Evolutionary conservation across 2,113 vertebrate genomes (phyloP).

Genomic region (Dipodomys stephensi): DNA sequence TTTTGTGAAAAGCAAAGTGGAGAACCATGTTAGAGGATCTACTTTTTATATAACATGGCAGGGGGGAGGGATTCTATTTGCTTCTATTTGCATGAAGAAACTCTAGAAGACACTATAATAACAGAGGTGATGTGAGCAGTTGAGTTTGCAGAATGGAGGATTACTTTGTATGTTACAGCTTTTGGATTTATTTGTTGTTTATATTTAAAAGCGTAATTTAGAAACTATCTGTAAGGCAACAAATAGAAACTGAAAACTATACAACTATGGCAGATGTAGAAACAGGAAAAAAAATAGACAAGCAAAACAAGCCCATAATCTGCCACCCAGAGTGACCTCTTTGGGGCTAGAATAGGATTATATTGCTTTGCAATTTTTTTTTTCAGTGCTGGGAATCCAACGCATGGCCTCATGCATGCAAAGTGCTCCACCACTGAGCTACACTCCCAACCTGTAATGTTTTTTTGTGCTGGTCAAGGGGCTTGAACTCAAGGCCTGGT

Average conservation of each 20-base stretch:
- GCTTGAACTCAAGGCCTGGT: no score
- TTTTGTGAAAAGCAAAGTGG: background rate
- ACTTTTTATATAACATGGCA: background rate
- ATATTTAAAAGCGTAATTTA: slow-evolving; percentile 6
- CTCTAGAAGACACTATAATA: background rate
- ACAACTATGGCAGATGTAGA: background rate
- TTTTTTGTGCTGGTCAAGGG: no score
- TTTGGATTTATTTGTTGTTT: background rate
- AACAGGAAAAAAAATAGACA: background rate
- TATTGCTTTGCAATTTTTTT: background rate
- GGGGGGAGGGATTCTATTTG: background rate
- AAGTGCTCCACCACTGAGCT: background rate
- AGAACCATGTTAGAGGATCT: background rate
- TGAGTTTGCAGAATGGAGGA: background rate
- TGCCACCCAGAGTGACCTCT: background rate
- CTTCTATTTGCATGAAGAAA: background rate
- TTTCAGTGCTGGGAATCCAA: background rate
- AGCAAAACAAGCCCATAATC: no score
- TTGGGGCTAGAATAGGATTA: background rate
- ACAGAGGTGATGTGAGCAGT: background rate
- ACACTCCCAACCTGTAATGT: no score
- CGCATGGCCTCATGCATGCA: background rate
- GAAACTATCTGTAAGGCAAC: background rate
- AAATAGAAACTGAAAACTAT: background rate
- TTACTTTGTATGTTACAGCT: background rate